phyloP scores from a whole-genome alignment of 2,113 vertebrate species.

The Onychostruthus taczanowskii region DNA sequence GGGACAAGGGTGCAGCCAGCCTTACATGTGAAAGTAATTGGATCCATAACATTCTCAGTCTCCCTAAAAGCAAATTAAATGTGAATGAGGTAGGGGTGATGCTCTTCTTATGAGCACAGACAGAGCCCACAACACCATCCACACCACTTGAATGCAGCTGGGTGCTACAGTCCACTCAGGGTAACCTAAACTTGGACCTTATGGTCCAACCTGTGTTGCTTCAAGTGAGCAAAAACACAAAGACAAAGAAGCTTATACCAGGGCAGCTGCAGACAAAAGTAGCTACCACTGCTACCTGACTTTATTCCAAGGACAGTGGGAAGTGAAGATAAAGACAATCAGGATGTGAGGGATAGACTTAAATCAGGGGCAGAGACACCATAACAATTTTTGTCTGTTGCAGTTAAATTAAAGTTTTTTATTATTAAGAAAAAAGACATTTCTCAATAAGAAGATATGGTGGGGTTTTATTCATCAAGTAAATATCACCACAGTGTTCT shows the following conservation, averaged over 20 bases:
- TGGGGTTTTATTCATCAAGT: neutral
- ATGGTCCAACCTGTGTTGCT: neutral
- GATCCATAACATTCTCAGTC: neutral
- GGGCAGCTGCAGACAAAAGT: neutral
- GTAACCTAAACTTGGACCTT: neutral
- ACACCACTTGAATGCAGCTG: neutral
- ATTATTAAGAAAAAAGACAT: neutral
- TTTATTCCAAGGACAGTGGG: neutral
- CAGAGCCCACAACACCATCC: neutral
- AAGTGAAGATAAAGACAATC: neutral
- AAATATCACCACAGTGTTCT: neutral
- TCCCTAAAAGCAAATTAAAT: neutral
- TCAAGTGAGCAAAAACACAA: neutral
- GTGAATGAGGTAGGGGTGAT: neutral
- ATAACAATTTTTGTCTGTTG: neutral
- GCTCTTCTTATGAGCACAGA: neutral
- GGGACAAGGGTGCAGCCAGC: neutral
- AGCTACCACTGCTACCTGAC: rapidly evolving
- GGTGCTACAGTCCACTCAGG: neutral
- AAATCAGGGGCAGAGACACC: neutral
- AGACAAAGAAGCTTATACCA: neutral
- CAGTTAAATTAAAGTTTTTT: neutral
- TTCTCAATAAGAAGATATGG: neutral
- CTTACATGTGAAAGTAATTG: neutral
- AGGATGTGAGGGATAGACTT: neutral